A percentile compares a stretch with the other conserved stretches of the same genome.
These are phyloP conservation scores for Trogon melanurus DNA, from an alignment of 2,113 vertebrate genomes.

Conservation along the genomic window DNA sequence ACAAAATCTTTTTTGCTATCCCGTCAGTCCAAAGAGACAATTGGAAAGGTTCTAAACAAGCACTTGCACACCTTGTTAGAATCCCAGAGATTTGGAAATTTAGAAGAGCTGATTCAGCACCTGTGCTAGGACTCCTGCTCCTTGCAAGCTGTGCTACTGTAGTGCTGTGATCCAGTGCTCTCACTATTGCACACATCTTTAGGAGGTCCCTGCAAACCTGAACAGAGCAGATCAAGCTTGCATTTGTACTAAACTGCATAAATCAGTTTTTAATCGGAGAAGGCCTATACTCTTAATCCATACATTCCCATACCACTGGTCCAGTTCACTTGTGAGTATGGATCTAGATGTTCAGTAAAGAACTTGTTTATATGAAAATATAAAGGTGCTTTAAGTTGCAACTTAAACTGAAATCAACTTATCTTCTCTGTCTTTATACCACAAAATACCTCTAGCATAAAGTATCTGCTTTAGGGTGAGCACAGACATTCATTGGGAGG, in stretches of 20 bases:
- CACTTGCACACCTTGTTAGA: neutral
- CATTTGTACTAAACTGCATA: neutral
- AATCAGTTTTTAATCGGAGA: neutral
- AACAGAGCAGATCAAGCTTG: neutral
- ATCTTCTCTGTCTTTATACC: neutral
- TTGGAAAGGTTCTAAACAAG: neutral
- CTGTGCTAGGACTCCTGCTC: neutral
- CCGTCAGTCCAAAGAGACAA: neutral
- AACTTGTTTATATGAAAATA: neutral
- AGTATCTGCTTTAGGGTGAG: neutral
- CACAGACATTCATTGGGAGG: neutral
- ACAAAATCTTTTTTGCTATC: neutral
- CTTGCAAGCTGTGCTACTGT: neutral
- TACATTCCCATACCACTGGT: fast-evolving
- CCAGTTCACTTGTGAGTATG: neutral
- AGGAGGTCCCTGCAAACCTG: neutral
- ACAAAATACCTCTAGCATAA: neutral
- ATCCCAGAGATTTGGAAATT: neutral
- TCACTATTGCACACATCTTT: neutral
- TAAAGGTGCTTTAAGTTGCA: neutral
- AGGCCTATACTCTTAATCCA: neutral
- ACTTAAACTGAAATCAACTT: neutral
- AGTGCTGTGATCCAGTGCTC: neutral
- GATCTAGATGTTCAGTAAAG: neutral
- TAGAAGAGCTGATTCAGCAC: neutral